Evolutionary conservation across 2,888 invertebrate genomes (phyloP), one percentile per base, ranked within the genome.

Genomic region (Chalcis sispes): DNA sequence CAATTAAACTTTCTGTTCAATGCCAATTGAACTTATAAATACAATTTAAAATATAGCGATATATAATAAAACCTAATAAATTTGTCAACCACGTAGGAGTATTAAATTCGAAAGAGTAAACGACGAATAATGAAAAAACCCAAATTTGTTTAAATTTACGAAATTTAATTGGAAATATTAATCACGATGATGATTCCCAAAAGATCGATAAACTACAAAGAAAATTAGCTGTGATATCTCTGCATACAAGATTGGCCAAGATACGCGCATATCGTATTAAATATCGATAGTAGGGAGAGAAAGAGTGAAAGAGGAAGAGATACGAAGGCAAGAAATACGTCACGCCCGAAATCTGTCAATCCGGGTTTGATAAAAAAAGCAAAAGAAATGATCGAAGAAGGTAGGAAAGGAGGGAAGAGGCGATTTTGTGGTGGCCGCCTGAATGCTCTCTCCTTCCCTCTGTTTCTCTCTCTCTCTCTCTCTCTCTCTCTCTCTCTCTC

Each of bases 321-420:
- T n/a, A n/a, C n/a, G n/a, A n/a, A n/a, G 48, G 23, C 70, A 75
- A 79, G 71, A 74, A 75, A 65, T 23, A 48, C 56, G 50, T 65
- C 77, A 77, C 75, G 70, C 58, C 70, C 64, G 79, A 67, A 78
- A 78, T 79, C 73, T 72, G 76, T 76, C 78, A 72, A 75, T 78
- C 74, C 65, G 20, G 20, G 58, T 32, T 64, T 32, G 48, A 25
- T 61, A 67, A 72, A 59, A 73, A 65, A 46, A n/a, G 48, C 10
- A n/a, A 36, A 40, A 42, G 18, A 72, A 3, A 66, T 1, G 1
- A 59, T 20, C 8, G 23, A n/a, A n/a, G n/a, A n/a, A n/a, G n/a
- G n/a, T n/a, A n/a, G n/a, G n/a, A n/a, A n/a, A n/a, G n/a, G 4
- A 42, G 15, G 36, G 23, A 20, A 25, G 13, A 29, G 52, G 7